Percentiles rank a stretch among this genome's conserved stretches.
Conservation (phyloP, 2,888 invertebrate species). For the Cetonia aurata region DNA sequence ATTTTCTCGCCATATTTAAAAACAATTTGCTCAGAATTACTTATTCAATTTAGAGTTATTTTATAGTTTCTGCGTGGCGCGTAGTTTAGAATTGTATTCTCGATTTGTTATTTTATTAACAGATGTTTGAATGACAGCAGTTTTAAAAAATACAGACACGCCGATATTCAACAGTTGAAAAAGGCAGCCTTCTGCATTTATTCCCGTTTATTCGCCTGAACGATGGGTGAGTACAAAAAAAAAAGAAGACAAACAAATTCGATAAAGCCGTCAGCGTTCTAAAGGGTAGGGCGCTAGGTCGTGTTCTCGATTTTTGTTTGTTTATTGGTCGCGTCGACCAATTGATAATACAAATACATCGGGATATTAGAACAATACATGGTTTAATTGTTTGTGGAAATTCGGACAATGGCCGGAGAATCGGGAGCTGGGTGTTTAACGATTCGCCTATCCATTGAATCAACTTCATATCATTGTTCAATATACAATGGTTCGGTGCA, state of each 20-base stretch:
- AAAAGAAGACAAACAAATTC: slow-evolving; percentile 24
- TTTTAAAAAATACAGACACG: too few species aligned
- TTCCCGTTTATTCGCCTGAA: neutral
- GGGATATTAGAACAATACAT: slow-evolving; percentile 43
- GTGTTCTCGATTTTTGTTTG: slow-evolving; percentile 30
- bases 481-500: slow-evolving; percentile 26
- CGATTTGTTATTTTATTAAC: too few species aligned
- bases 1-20: too few species aligned
- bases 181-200: too few species aligned
- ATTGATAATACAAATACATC: slow-evolving; percentile 40
- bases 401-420: slow-evolving; percentile 35
- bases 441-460: slow-evolving; percentile 41
- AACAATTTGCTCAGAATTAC: too few species aligned
- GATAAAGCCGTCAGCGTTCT: slow-evolving; percentile 6
- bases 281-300: slow-evolving; percentile 4
- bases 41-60: too few species aligned
- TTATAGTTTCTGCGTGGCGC: too few species aligned
- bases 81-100: too few species aligned
- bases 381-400: slow-evolving; percentile 43
- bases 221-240: neutral
- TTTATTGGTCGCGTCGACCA: slow-evolving; percentile 35
- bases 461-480: slow-evolving; percentile 43
- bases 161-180: too few species aligned
- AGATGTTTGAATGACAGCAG: too few species aligned
- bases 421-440: slow-evolving; percentile 19